Evolutionary conservation across 2,113 vertebrate species (phyloP), one percentile per base, ranked within the genome.

Genomic region (Passer montanus): DNA sequence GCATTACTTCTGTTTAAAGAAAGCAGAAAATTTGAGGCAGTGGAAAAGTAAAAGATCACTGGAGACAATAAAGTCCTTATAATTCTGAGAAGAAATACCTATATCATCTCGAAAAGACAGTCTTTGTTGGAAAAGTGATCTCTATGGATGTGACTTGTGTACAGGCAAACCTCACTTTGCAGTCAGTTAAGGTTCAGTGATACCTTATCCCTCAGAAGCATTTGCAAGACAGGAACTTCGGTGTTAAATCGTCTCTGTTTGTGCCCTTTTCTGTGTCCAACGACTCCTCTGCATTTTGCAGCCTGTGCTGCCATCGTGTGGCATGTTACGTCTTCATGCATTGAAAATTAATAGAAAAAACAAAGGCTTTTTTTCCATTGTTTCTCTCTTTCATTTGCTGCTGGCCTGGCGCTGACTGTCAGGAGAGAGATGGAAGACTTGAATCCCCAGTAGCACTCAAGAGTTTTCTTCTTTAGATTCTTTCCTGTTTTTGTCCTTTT

Each of bases 221-320:
- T 39, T 64, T 53, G 6, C 20, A 12, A 23, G 12, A 41, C 47
- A 41, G 41, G 44, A 56, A 2, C 28, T 22, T 43, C 20, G 39
- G 6, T 6, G 4, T 30, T 4, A 19, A n/a, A 37, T 17, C 4
- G 2, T 28, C 27, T 26, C 3, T 9, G 9, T 50, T 15, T 76
- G 21, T 18, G 9, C 8, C 0, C 0, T 10, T 31, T 50, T 19
- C 13, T 7, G 26, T 3, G 28, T 11, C 11, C 59, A 44, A 52
- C 10, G 56, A 15, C 50, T 81, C 15, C 23, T 82, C 89, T 77
- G 91, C 44, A 84, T 97, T 96, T 92, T 84, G 43, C 75, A 31
- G 94, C 75, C 91, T 97, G 58, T 98, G 95, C 97, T 98, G 98
- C 98, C 98, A 98, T 95, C 98, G 8, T 91, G 97, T 97, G 98